phyloP scores from a whole-genome alignment of 2,888 invertebrate genomes.

The Seira musarum region DNA sequence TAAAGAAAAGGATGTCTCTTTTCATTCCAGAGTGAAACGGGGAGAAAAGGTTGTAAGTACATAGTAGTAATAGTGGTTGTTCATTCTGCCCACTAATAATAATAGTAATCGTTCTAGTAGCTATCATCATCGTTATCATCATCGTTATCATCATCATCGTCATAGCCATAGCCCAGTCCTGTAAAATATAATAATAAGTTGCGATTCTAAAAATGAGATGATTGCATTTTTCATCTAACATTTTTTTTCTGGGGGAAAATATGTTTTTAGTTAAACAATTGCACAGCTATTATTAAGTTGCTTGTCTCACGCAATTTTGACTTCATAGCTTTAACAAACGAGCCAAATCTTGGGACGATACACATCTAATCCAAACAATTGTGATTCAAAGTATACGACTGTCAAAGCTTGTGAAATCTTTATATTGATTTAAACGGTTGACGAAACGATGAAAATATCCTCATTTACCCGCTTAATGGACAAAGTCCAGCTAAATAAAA shows the following conservation, averaged over 20 bases:
- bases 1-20: neutral
- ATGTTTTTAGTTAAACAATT: neutral
- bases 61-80: slow-evolving; percentile 14
- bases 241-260: slow-evolving; percentile 14
- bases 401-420: too few species aligned
- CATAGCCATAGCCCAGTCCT: slow-evolving; percentile 31
- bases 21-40: slow-evolving; percentile 3
- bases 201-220: slow-evolving; percentile 56
- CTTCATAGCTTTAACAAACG: too few species aligned
- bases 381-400: too few species aligned
- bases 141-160: slow-evolving; percentile 41
- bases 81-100: slow-evolving; percentile 58
- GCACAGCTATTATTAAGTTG: slow-evolving; percentile 31
- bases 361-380: too few species aligned
- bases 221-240: slow-evolving; percentile 48
- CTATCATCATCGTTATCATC: slow-evolving; percentile 30
- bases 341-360: too few species aligned
- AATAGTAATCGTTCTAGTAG: slow-evolving; percentile 45
- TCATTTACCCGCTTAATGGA: too few species aligned
- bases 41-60: neutral
- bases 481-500: too few species aligned
- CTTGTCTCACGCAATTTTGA: too few species aligned
- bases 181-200: slow-evolving; percentile 40
- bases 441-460: too few species aligned
- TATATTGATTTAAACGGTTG: too few species aligned